Percentiles rank a stretch among this genome's conserved stretches.
phyloP scores from a whole-genome alignment of 2,113 vertebrate genomes.

The Porphyrio hochstetteri region DNA sequence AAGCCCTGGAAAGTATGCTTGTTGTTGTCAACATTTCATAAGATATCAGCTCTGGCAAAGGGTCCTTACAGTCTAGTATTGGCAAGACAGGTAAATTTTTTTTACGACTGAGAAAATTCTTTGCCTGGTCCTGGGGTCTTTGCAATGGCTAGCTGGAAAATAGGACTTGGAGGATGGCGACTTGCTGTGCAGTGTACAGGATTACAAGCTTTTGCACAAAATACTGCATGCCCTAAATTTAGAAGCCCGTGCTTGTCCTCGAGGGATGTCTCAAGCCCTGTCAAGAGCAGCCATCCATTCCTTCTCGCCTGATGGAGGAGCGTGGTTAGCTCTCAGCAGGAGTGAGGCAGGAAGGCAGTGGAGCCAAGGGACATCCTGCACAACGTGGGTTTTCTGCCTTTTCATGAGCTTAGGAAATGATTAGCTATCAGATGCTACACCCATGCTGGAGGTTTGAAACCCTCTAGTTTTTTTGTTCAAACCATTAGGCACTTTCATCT shows the following conservation, averaged over 20 bases:
- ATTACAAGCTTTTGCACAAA: not conserved
- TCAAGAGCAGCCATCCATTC: accelerated
- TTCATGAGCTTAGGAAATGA: not conserved
- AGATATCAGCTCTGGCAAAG: not conserved
- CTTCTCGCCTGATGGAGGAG: not conserved
- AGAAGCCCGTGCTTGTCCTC: not conserved
- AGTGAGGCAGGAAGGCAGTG: not conserved
- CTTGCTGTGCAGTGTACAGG: accelerated
- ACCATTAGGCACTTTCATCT: not conserved
- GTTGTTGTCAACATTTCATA: not conserved
- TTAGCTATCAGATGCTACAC: not conserved
- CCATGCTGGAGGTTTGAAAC: not conserved
- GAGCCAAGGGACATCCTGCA: not conserved
- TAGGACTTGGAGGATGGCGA: not conserved
- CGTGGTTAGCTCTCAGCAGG: not conserved
- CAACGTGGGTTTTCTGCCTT: not conserved
- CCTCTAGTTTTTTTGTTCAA: not conserved
- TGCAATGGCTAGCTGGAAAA: not conserved
- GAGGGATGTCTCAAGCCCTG: not conserved
- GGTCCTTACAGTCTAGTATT: not conserved
- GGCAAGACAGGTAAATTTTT: not conserved
- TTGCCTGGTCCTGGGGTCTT: not conserved
- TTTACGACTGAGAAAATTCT: not conserved
- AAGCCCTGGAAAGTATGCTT: not conserved
- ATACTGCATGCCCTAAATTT: not conserved